phyloP scores from a whole-genome alignment of 2,113 vertebrate genomes.

The Gadus macrocephalus region DNA sequence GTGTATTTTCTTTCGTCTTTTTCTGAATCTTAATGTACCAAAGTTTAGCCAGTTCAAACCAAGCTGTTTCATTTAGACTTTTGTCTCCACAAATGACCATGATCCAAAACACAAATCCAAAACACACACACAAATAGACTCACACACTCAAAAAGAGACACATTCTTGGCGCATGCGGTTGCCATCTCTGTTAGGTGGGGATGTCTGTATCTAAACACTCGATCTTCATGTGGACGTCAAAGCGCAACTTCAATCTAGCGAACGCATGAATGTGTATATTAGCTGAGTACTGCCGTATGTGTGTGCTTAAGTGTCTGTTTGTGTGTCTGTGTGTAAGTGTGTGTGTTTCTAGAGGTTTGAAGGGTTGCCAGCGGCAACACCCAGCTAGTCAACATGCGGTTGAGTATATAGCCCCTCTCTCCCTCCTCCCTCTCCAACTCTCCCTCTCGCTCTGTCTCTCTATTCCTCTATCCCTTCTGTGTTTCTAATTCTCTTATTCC shows the following conservation, averaged over 20 bases:
- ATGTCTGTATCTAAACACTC: background rate
- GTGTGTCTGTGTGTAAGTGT: constrained; percentile 16
- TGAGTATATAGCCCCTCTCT: constrained; percentile 25
- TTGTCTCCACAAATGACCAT: too few relatives aligned
- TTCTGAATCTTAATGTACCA: constrained; percentile 13
- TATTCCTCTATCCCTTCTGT: constrained; percentile 39
- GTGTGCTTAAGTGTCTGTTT: constrained; percentile 13
- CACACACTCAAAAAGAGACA: background rate
- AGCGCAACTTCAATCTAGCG: constrained; percentile 2
- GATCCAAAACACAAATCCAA: background rate
- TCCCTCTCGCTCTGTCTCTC: constrained; percentile 11
- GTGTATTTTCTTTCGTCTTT: constrained; percentile 26
- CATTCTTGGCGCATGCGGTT: constrained; percentile 7
- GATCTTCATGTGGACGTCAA: background rate
- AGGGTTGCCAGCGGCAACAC: constrained; percentile 61
- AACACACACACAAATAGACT: background rate
- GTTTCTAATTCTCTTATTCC: constrained; percentile 1
- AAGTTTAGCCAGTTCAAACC: constrained; percentile 30
- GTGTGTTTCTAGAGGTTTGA: constrained; percentile 45
- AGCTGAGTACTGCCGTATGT: constrained; percentile 28
- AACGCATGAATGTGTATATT: constrained; percentile 13
- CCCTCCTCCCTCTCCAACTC: constrained; percentile 42
- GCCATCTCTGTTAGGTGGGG: background rate
- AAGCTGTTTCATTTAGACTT: too few relatives aligned
- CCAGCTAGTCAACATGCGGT: constrained; percentile 64